Conservation (phyloP, 1,140 invertebrate genomes). For the Macrotrachela quadricornifera region DNA sequence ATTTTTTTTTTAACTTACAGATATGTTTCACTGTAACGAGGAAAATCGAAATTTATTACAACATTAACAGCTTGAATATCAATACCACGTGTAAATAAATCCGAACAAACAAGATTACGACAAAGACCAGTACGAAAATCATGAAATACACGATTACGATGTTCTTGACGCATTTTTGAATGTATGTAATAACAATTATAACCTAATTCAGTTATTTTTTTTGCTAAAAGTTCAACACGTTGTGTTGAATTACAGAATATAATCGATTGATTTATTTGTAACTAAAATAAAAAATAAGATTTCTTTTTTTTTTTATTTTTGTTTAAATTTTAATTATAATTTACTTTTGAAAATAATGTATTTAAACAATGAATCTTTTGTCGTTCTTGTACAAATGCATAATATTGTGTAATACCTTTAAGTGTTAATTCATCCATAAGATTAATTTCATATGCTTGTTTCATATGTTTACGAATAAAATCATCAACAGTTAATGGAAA, state of each 20-base stretch:
- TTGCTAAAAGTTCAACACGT: constrained; percentile 87
- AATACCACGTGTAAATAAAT: constrained; percentile 96
- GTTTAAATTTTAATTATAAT: too few relatives aligned
- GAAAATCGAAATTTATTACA: constrained; percentile 99
- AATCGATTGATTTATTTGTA: constrained; percentile 99
- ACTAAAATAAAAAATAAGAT: constrained; percentile 12
- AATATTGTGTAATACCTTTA: constrained; percentile 98
- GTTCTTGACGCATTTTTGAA: constrained; percentile 84
- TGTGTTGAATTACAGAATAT: constrained; percentile 99
- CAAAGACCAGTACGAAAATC: constrained; percentile 91
- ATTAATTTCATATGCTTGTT: constrained; percentile 94
- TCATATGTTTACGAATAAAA: constrained; percentile 92
- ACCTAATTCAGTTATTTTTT: constrained; percentile 96
- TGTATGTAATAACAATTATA: constrained; percentile 99
- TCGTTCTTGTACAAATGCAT: constrained; percentile 97
- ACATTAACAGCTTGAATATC: constrained; percentile 99
- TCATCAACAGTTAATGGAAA: constrained; percentile 97
- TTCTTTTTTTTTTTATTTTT: too few relatives aligned
- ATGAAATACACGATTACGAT: constrained; percentile 89
- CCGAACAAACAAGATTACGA: constrained; percentile 76
- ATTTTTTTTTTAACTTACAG: constrained; percentile 28
- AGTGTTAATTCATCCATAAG: constrained; percentile 97
- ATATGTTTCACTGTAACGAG: constrained; percentile 98
- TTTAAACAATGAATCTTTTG: constrained; percentile 99
- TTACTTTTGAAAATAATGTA: constrained; percentile 80